phyloP scores from a whole-genome alignment of 2,113 vertebrate genomes.

The Chamaea fasciata region DNA sequence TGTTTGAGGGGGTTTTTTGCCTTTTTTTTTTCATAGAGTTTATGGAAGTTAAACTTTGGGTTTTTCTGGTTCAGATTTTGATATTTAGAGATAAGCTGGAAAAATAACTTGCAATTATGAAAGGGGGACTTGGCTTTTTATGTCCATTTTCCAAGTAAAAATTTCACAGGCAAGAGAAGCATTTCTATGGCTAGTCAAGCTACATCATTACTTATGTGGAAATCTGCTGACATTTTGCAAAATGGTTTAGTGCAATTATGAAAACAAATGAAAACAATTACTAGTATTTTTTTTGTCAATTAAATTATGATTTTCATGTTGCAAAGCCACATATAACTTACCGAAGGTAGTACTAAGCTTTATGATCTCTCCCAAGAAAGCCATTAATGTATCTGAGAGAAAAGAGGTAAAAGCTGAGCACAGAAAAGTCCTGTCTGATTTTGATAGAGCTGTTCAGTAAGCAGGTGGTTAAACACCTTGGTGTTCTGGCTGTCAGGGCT shows the following conservation, averaged over 20 bases:
- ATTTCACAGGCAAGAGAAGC: not conserved
- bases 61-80: not conserved
- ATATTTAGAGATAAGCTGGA: not conserved
- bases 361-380: not conserved
- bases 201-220: not conserved
- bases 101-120: not conserved
- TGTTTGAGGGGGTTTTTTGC: too few species aligned
- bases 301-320: not conserved
- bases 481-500: not conserved
- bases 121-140: not conserved
- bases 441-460: not conserved
- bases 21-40: not conserved
- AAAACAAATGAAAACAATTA: not conserved
- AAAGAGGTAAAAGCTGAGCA: not conserved
- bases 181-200: not conserved
- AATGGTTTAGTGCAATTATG: not conserved
- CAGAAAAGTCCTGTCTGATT: not conserved
- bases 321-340: not conserved
- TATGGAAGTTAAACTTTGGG: not conserved
- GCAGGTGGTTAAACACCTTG: rapidly evolving
- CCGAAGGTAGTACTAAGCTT: not conserved
- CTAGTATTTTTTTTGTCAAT: not conserved
- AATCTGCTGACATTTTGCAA: not conserved
- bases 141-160: not conserved
- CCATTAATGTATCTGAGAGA: not conserved